phyloP scores from a whole-genome alignment of 2,113 vertebrate genomes.

The Muscicapa adusta region DNA sequence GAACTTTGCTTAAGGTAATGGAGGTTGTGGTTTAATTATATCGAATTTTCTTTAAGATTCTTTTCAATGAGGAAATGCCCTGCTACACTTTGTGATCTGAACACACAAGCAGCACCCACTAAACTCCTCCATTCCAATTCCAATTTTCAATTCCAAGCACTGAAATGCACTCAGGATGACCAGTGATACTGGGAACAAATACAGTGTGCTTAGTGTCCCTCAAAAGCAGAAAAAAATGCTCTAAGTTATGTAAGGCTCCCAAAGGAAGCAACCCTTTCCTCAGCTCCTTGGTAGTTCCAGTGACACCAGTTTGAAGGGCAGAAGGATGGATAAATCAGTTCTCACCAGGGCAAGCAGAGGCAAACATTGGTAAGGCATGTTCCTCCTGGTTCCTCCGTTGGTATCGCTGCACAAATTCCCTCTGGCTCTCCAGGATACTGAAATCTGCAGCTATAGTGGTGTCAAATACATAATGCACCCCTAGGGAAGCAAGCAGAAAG shows the following conservation, averaged over 20 bases:
- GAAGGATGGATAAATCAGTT: background rate
- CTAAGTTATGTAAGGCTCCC: background rate
- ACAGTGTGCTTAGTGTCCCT: too few relatives aligned
- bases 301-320: background rate
- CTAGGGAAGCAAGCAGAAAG: constrained; percentile 51
- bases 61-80: background rate
- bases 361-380: constrained; percentile 90
- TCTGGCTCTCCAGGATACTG: constrained; percentile 93
- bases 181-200: background rate
- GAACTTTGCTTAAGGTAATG: background rate
- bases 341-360: constrained; percentile 95
- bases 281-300: background rate
- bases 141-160: background rate
- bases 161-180: background rate
- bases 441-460: constrained; percentile 88
- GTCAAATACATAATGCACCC: constrained; percentile 90
- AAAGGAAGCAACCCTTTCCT: background rate
- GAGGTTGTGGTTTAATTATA: background rate
- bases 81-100: background rate
- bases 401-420: constrained; percentile 88
- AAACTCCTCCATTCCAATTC: background rate
- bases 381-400: constrained; percentile 81
- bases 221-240: background rate
- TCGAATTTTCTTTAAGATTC: background rate
- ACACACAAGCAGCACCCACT: background rate